Conservation (phyloP, 35 echinoderm and acorn worm genomes). For the Ophioderma brevispina region DNA sequence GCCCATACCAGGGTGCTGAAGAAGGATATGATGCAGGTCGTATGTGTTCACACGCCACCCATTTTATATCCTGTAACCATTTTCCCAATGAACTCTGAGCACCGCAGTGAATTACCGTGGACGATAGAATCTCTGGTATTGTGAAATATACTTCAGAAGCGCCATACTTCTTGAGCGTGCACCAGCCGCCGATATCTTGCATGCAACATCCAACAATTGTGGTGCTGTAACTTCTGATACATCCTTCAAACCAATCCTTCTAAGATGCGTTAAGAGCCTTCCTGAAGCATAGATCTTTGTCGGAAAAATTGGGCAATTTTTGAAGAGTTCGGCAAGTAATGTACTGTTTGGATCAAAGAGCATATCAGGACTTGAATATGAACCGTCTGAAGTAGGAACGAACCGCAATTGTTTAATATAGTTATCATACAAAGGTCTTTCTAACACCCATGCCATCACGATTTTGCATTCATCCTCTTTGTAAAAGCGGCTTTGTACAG, state of each 20-base stretch:
- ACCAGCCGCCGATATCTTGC: neutral
- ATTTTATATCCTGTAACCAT: neutral
- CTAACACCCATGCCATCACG: slow-evolving; percentile 15
- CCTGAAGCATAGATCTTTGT: neutral
- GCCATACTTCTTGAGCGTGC: neutral
- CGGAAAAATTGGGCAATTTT: neutral
- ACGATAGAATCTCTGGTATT: neutral
- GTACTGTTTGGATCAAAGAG: slow-evolving; percentile 19
- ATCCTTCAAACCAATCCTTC: neutral
- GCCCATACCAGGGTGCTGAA: neutral
- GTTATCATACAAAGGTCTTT: neutral
- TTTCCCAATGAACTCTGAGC: neutral
- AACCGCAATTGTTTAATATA: neutral
- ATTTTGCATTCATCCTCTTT: neutral
- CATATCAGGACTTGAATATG: neutral
- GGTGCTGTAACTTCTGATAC: neutral
- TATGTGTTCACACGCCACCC: neutral
- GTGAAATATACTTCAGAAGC: neutral
- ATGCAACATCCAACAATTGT: neutral
- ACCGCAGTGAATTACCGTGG: neutral
- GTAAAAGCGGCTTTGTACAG: neutral
- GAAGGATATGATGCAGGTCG: neutral
- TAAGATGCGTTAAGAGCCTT: neutral
- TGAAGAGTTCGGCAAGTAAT: neutral
- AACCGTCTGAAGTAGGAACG: neutral